A percentile compares a stretch with the other conserved stretches of the same genome.
These are phyloP conservation scores for Dascyllus trimaculatus DNA, from an alignment of 2,113 vertebrate species.

Conservation along the genomic window DNA sequence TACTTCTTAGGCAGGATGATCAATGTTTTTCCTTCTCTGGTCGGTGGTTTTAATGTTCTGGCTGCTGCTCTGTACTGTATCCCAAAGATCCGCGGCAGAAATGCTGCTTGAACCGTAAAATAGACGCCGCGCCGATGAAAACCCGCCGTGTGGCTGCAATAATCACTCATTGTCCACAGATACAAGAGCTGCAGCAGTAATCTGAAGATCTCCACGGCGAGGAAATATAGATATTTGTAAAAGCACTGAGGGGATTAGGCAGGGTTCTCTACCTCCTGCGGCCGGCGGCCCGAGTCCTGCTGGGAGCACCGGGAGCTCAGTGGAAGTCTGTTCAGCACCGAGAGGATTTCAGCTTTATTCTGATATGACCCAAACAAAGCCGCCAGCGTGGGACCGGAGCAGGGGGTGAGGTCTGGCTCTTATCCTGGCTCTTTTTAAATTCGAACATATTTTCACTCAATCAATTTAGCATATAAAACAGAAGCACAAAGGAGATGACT, in stretches of 20 bases:
- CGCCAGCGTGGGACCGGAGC: conserved; percentile 61
- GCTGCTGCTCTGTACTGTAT: conserved; percentile 3
- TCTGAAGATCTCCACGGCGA: conserved; percentile 62
- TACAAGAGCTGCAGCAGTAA: conserved; percentile 61
- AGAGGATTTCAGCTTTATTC: conserved; percentile 78
- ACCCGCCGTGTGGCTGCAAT: conserved; percentile 58
- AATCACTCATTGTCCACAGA: conserved; percentile 73
- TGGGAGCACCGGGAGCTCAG: conserved; percentile 74
- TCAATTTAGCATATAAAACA: neutral
- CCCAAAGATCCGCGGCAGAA: conserved; percentile 35
- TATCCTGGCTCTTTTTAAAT: neutral
- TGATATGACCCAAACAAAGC: conserved; percentile 79
- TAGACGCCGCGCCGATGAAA: conserved; percentile 61
- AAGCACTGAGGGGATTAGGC: conserved; percentile 81
- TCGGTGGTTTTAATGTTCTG: no score
- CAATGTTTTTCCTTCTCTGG: no score
- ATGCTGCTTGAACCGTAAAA: conserved; percentile 56
- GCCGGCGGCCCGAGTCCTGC: conserved; percentile 70
- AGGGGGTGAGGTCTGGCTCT: conserved; percentile 38
- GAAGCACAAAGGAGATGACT: neutral
- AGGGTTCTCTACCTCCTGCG: conserved; percentile 82
- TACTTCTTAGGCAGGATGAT: no score
- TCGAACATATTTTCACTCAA: neutral
- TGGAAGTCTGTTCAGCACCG: conserved; percentile 61
- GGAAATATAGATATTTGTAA: conserved; percentile 81